A percentile compares a stretch with the other conserved stretches of the same genome.
phyloP scores from a whole-genome alignment of 53 echinoderm and acorn worm genomes.

The Crossaster papposus region DNA sequence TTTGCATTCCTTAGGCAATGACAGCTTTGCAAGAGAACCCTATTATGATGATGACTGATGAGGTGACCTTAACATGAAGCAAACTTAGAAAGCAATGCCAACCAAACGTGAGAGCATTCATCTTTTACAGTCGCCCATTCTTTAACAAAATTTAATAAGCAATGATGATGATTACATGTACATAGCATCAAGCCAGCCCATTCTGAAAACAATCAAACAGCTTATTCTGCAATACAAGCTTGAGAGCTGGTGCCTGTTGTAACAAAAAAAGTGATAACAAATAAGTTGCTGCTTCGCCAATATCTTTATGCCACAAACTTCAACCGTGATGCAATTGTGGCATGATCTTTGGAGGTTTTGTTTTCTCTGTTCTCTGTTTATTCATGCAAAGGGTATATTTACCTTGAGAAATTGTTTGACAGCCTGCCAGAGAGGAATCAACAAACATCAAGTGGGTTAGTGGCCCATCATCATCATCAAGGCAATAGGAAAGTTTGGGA shows the following conservation, averaged over 20 bases:
- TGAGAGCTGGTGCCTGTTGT: background rate
- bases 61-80: background rate
- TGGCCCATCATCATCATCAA: conserved; percentile 12
- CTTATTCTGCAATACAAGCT: background rate
- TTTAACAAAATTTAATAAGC: background rate
- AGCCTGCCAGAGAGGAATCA: conserved; percentile 32
- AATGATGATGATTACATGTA: background rate
- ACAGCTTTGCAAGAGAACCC: background rate
- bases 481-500: background rate
- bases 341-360: background rate
- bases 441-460: conserved; percentile 46
- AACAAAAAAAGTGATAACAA: background rate
- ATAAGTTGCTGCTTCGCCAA: background rate
- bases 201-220: background rate
- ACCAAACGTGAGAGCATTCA: background rate
- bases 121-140: background rate
- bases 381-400: conserved; percentile 54
- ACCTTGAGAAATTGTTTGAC: conserved; percentile 60
- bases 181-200: background rate
- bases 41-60: background rate
- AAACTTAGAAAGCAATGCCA: background rate
- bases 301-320: background rate
- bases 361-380: background rate
- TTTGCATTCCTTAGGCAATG: too few species aligned
- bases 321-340: conserved; percentile 14